Evolutionary conservation across 2,797 vertebrate genomes (phyloP).

Genomic region (Acipenser oxyrinchus): DNA sequence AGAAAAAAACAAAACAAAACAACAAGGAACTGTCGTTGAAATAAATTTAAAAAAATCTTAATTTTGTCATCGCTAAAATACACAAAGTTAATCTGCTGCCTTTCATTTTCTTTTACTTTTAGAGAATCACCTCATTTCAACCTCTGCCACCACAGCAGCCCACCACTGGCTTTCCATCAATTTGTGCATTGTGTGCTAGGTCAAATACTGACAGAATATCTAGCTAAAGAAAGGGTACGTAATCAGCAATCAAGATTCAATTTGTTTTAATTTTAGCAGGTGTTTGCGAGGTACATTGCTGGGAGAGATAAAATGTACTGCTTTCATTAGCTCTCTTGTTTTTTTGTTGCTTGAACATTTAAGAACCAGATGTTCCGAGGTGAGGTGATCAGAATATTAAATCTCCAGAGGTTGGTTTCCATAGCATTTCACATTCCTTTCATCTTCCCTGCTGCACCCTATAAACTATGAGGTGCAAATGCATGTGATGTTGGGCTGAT

Average conservation of each 20-base stretch:
- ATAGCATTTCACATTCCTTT: slow-evolving; percentile 79
- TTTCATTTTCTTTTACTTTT: slow-evolving; percentile 39
- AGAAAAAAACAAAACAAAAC: too few relatives aligned
- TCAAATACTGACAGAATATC: slow-evolving; percentile 77
- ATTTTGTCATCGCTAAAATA: too few relatives aligned
- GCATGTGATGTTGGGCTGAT: slow-evolving; percentile 56
- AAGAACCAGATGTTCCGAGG: slow-evolving; percentile 90
- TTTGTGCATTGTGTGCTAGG: slow-evolving; percentile 68
- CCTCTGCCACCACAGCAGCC: slow-evolving; percentile 54
- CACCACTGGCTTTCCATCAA: slow-evolving; percentile 62
- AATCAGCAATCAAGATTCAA: slow-evolving; percentile 87
- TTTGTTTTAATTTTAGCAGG: slow-evolving; percentile 83
- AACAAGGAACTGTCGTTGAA: too few relatives aligned
- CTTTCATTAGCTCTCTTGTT: slow-evolving; percentile 83
- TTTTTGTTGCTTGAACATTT: slow-evolving; percentile 73
- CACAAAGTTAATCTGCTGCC: too few relatives aligned
- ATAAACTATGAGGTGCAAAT: slow-evolving; percentile 61
- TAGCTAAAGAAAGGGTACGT: slow-evolving; percentile 79
- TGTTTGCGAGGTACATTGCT: slow-evolving; percentile 78
- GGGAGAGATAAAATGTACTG: slow-evolving; percentile 75
- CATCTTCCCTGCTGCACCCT: slow-evolving; percentile 66
- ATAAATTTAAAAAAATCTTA: too few relatives aligned
- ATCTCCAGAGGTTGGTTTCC: slow-evolving; percentile 85
- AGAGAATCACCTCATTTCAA: slow-evolving; percentile 54
- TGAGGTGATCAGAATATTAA: slow-evolving; percentile 85